phyloP scores from a whole-genome alignment of 2,113 vertebrate genomes.

The Lucifuga dentata region DNA sequence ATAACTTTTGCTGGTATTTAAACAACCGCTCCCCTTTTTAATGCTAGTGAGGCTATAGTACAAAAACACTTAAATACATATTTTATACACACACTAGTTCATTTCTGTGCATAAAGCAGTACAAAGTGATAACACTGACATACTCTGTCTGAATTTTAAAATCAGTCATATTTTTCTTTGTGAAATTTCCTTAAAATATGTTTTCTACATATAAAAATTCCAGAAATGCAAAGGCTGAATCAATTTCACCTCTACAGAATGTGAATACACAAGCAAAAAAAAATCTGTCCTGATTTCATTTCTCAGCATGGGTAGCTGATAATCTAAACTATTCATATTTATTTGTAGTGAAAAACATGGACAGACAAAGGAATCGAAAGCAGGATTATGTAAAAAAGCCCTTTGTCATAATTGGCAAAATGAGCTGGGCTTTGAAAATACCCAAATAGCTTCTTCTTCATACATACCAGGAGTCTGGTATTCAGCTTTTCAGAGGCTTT shows the following conservation, averaged over 20 bases:
- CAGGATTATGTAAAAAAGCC: slow-evolving; percentile 47
- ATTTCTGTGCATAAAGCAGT: slow-evolving; percentile 70
- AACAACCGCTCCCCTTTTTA: slow-evolving; percentile 70
- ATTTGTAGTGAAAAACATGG: not conserved
- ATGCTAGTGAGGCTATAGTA: slow-evolving; percentile 57
- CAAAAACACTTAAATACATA: slow-evolving; percentile 62
- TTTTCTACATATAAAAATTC: slow-evolving; percentile 28
- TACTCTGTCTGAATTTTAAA: slow-evolving; percentile 20
- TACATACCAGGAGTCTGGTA: not conserved
- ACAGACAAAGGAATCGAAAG: slow-evolving; percentile 20
- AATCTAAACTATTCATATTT: slow-evolving; percentile 11
- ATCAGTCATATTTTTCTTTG: slow-evolving; percentile 39
- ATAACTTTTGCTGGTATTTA: slow-evolving; percentile 25
- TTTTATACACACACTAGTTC: slow-evolving; percentile 70
- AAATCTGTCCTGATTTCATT: not conserved
- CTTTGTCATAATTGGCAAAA: no score
- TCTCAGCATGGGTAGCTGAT: not conserved
- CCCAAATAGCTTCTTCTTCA: slow-evolving; percentile 15
- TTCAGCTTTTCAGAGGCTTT: not conserved
- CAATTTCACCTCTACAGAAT: not conserved
- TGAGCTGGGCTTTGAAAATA: slow-evolving; percentile 18
- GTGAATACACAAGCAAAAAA: slow-evolving; percentile 8
- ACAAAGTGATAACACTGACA: slow-evolving; percentile 55
- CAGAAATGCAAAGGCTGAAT: slow-evolving; percentile 30
- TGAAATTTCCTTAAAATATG: slow-evolving; percentile 21